Evolutionary conservation across 2,113 vertebrate genomes (phyloP), one percentile per base, ranked within the genome.

Genomic region (Anarhynchus alexandrinus): DNA sequence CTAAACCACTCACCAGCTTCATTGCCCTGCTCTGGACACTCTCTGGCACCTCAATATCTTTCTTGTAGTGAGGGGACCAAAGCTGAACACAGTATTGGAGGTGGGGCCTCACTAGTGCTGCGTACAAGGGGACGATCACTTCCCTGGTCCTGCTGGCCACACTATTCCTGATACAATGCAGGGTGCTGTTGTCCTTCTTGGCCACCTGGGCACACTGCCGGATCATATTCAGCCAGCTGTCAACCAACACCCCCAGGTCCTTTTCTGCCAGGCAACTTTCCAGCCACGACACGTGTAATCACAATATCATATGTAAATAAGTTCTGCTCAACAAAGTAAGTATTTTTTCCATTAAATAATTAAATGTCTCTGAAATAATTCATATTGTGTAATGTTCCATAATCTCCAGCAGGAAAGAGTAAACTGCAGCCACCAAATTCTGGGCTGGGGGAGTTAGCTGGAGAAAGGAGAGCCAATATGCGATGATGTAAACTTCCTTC

Each of bases 401-500:
- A 54, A 66, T 43, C 38, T 62, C 3, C 34, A 85, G 8, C 4
- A 82, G 32, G n/a, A 62, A 78, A 91, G 15, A 36, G 7, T 61
- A 55, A 92, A 77, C n/a, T 42, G 25, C 38, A 58, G 55, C 38
- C 16, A 54, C 19, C 7, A 42, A 29, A 10, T 64, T 64, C n/a
- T 79, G 32, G 10, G 66, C 62, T 85, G 11, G 16, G 12, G 22
- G 11, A 43, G 5, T 67, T 42, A 42, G 6, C 12, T 5, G 15
- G 12, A 59, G 3, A 26, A 34, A 59, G 18, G 29, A 67, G 20
- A 82, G 8, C 1, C 12, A 36, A 17, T 58, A 6, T 47, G 30
- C 3, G 5, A 34, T 0, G 0, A 38, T 13, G 21, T 22, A 82
- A 58, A 51, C 9, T 54, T 70, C 36, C 15, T 7, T 52, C 21